Percentiles rank a stretch among this genome's conserved stretches.
phyloP scores from a whole-genome alignment of 2,888 invertebrate species.

The Arge pagana region DNA sequence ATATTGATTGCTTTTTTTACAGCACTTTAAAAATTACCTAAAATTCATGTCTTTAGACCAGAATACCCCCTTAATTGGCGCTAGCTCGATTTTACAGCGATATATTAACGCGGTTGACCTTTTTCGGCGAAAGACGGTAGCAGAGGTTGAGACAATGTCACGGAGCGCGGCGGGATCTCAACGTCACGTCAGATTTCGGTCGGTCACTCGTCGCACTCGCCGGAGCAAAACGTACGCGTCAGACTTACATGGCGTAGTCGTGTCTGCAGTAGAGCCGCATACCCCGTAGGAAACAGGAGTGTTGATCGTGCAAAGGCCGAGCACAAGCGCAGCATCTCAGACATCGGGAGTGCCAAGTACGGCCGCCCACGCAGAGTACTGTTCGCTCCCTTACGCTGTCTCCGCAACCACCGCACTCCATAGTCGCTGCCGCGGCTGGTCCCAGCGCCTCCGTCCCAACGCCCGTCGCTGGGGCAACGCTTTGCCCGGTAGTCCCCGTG shows the following conservation, averaged over 20 bases:
- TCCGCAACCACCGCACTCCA: slow-evolving; percentile 36
- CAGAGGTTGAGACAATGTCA: too few species aligned
- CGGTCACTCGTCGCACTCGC: too few species aligned
- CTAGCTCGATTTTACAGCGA: too few species aligned
- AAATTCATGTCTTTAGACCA: too few species aligned
- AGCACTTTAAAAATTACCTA: too few species aligned
- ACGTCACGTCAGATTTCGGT: too few species aligned
- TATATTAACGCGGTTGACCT: too few species aligned
- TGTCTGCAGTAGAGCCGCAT: slow-evolving; percentile 88
- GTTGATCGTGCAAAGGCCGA: slow-evolving; percentile 81
- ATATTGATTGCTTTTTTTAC: too few species aligned
- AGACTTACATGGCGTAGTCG: slow-evolving; percentile 89
- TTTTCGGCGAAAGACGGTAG: too few species aligned
- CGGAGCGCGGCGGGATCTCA: too few species aligned
- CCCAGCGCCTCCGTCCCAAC: slow-evolving; percentile 15
- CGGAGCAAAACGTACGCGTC: too few species aligned
- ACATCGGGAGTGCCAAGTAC: slow-evolving; percentile 87
- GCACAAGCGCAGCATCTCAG: slow-evolving; percentile 88
- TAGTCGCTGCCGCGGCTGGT: slow-evolving; percentile 6
- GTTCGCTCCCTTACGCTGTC: slow-evolving; percentile 20
- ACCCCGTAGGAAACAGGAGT: slow-evolving; percentile 86
- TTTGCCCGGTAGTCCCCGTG: slow-evolving; percentile 36
- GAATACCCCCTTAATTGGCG: too few species aligned
- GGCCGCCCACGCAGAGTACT: slow-evolving; percentile 69
- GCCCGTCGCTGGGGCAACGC: slow-evolving; percentile 11